A percentile compares a stretch with the other conserved stretches of the same genome.
phyloP scores from a whole-genome alignment of 1,140 invertebrate species.

The Calliphora vicina region DNA sequence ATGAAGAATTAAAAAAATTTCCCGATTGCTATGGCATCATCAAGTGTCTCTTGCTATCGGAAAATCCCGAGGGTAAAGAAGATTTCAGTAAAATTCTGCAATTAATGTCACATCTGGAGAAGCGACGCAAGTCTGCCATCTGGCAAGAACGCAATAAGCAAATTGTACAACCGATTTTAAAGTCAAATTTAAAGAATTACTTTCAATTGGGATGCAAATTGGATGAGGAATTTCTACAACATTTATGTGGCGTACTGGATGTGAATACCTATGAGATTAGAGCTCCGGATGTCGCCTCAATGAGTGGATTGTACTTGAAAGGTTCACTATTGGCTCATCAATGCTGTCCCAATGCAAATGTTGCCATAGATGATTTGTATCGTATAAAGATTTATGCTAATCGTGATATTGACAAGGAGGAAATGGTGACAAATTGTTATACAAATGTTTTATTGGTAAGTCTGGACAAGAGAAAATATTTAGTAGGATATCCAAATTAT shows the following conservation, averaged over 20 bases:
- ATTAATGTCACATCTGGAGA: conserved; percentile 70
- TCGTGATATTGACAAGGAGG: conserved; percentile 69
- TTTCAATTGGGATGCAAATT: conserved; percentile 50
- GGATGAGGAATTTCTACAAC: conserved; percentile 68
- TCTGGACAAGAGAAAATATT: too few species aligned
- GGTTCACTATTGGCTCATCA: conserved; percentile 75
- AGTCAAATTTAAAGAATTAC: conserved; percentile 44
- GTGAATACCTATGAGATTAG: conserved; percentile 75
- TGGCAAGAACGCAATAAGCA: conserved; percentile 69
- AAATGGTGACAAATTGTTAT: conserved; percentile 77
- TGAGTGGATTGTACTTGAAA: conserved; percentile 72
- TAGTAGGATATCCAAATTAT: too few species aligned
- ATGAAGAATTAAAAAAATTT: conserved; percentile 45
- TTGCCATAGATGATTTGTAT: conserved; percentile 71
- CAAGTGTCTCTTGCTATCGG: conserved; percentile 64
- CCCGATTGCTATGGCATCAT: conserved; percentile 43
- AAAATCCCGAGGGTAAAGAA: conserved; percentile 68
- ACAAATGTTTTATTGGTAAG: conserved; percentile 74
- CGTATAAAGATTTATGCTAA: conserved; percentile 71
- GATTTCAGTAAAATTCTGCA: conserved; percentile 69
- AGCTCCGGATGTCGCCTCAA: conserved; percentile 64
- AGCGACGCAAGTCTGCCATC: conserved; percentile 66
- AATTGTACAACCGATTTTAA: conserved; percentile 63
- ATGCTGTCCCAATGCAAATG: conserved; percentile 72
- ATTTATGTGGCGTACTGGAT: conserved; percentile 72